Evolutionary conservation across 2,888 invertebrate genomes (phyloP), one percentile per base, ranked within the genome.

Genomic region (Caenorhabditis panamensis): DNA sequence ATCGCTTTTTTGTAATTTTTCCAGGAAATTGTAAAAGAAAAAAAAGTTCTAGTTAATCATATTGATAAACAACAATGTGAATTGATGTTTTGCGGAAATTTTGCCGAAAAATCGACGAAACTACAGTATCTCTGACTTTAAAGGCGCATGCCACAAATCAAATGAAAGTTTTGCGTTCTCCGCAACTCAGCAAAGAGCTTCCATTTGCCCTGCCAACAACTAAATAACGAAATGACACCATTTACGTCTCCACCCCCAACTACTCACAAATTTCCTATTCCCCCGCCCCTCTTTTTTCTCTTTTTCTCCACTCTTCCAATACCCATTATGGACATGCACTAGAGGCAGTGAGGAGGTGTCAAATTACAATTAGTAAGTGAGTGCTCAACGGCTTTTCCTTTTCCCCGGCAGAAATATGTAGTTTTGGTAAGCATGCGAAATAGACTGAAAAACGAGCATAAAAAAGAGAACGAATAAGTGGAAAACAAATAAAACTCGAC

Each of bases 401-500:
- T 41, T 41, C 3, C 13, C 13, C 9, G 41, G 41, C 9, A 9
- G 13, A 41, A 41, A 31, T 6, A 31, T 31, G 31, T 31, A 31
- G 31, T 31, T n/a, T n/a, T n/a, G n/a, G n/a, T n/a, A 41, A 9
- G 13, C 5, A 6, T 41, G 13, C 9, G 16, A 41, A 41, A 41
- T 9, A 16, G 13, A 16, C 9, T 16, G 8, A 49, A 49, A 49
- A 49, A n/a, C 2, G 18, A 20, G 49, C 20, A 8, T 11, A 11
- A 20, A 6, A 20, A 20, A 49, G 49, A 20, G 20, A 49, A n/a
- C n/a, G n/a, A n/a, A n/a, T n/a, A n/a, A n/a, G n/a, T 49, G 49
- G 49, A 49, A 49, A 49, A 20, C 49, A 49, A 49, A 49, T 49
- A 49, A 49, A 49, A 20, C 20, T 4, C n/a, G 49, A 49, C 49